A percentile compares a stretch with the other conserved stretches of the same genome.
Conservation (phyloP, 1,140 invertebrate species). For the Platorchestia sp. region DNA sequence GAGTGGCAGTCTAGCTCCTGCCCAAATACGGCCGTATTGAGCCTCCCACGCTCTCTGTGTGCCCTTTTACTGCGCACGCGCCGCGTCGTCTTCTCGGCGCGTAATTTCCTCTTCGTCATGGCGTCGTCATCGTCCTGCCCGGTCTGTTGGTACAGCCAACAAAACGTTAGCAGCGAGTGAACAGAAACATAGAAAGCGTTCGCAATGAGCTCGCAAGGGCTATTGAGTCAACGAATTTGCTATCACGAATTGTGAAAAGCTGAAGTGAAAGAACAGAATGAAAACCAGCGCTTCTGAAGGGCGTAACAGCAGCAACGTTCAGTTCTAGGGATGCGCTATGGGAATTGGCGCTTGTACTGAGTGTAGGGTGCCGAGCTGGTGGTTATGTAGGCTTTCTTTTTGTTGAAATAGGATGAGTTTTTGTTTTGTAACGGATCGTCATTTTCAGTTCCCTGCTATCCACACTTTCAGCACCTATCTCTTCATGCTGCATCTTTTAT, state of each 20-base stretch:
- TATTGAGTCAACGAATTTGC: background rate
- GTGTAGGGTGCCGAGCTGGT: too few species aligned
- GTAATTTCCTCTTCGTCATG: constrained; percentile 11
- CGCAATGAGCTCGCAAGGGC: background rate
- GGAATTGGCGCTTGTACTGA: too few species aligned
- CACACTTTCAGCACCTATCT: too few species aligned
- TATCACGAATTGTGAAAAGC: background rate
- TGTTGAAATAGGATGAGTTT: too few species aligned
- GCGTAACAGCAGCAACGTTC: background rate
- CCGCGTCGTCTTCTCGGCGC: background rate
- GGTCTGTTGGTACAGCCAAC: background rate
- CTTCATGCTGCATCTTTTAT: too few species aligned
- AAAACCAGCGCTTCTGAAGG: background rate
- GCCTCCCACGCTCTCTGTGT: constrained; percentile 40
- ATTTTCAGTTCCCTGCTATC: too few species aligned
- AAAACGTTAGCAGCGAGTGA: background rate
- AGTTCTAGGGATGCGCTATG: too few species aligned
- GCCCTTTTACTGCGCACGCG: constrained; percentile 25
- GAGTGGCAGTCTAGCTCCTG: background rate
- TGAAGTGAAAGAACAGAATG: background rate
- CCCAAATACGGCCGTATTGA: background rate
- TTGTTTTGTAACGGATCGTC: too few species aligned
- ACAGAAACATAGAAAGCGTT: background rate
- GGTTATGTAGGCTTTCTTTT: too few species aligned
- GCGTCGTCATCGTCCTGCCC: constrained; percentile 11